phyloP scores from a whole-genome alignment of 2,888 invertebrate genomes.

The Drosophila stalkeri region DNA sequence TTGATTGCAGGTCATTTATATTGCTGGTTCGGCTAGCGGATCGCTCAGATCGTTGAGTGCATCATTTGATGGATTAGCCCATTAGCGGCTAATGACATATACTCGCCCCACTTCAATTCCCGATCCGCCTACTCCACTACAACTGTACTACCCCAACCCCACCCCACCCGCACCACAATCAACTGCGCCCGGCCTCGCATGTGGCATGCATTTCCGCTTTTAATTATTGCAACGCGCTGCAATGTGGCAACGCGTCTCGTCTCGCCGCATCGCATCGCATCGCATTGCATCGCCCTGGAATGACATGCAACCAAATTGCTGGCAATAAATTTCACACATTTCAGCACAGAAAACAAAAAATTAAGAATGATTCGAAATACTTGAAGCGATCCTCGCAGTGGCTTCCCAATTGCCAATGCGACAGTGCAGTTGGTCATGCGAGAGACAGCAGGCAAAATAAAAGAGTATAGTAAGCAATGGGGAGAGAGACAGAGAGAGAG shows the following conservation, averaged over 20 bases:
- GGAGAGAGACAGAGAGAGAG: background rate
- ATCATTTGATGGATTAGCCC: constrained; percentile 66
- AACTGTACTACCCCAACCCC: background rate
- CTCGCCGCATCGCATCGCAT: constrained; percentile 22
- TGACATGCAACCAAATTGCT: constrained; percentile 82
- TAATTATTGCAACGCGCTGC: constrained; percentile 76
- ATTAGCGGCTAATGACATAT: constrained; percentile 66
- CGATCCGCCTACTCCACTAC: background rate
- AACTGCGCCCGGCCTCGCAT: constrained; percentile 5
- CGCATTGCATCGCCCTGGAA: constrained; percentile 48
- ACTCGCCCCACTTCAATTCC: constrained; percentile 6
- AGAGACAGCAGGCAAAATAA: background rate
- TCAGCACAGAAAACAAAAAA: constrained; percentile 34
- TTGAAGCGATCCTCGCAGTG: constrained; percentile 29
- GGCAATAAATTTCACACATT: constrained; percentile 77
- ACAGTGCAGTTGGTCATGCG: constrained; percentile 82
- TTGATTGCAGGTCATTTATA: constrained; percentile 40
- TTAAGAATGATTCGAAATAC: constrained; percentile 40
- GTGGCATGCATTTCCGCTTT: constrained; percentile 75
- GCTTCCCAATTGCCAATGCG: constrained; percentile 66
- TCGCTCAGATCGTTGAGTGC: constrained; percentile 24
- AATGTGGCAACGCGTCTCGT: constrained; percentile 28
- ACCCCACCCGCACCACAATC: constrained; percentile 5
- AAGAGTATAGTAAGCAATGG: background rate
- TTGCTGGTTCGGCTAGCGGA: constrained; percentile 30